Base-by-base conservation (phyloP, 2,888 invertebrate genomes). In the Meiosimyza platycephala region DNA sequence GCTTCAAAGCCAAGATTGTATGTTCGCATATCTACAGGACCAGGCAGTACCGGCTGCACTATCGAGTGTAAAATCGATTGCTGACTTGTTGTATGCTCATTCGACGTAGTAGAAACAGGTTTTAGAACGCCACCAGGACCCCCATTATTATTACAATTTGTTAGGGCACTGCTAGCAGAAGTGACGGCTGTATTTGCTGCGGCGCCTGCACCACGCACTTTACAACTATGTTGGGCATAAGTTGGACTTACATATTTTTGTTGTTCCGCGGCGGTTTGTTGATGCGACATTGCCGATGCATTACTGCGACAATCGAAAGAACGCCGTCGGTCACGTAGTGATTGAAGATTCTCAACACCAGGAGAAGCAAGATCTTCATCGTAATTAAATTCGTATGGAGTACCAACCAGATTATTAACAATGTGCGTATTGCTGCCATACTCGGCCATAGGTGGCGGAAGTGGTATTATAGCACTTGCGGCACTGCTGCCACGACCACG, bases 1-100 rank as follows among this genome's bases (percentile, higher is more conserved):
- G 85, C 82, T 74, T 87, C 86, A 65, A 84, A 87, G 40, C 83
- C 85, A 22, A 91, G 89, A 81, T 92, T 94, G 84, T 95, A 95
- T 0, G 95, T 95, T 70, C 95, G 91, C 95, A 95, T 95, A 84
- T 95, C 95, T 0, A 95, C 95, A 0, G 95, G 95, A 2, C 95
- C 95, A 0, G 95, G 95, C 76, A 95, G 85, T 67, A 95, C 90
- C 0, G 94, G 93, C 77, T 91, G 90, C 9, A 93, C 93, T 64
- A 91, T 89, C 62, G 91, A 89, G 65, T 89, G 88, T 75, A 91
- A 88, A 18, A 89, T 83, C 59, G 88, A 88, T 62, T 86, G 79
- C 6, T 79, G 72, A 71, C 81, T 15, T 63, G 80, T 16, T 62
- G 80, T 12, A 79, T 79, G 68, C 86, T 87, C 73, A 82, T 83